Evolutionary conservation across 2,113 vertebrate species (phyloP), one percentile per base, ranked within the genome.

Genomic region (Coptodon bakossiorum): DNA sequence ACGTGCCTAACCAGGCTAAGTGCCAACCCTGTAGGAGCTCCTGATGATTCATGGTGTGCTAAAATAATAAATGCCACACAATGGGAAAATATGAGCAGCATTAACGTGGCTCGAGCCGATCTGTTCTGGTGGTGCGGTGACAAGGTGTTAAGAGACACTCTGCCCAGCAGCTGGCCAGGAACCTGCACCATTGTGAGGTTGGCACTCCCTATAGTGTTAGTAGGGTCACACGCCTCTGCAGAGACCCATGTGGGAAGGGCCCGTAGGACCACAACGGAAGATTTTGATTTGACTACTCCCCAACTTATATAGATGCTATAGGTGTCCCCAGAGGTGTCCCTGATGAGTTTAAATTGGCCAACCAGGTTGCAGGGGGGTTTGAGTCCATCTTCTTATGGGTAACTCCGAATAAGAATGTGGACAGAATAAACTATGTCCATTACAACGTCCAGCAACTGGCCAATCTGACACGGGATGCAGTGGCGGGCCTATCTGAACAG

Each of bases 391-490:
- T 52, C 7, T 9, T 19, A 52, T 52, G 48, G 17, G 17, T 52
- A 17, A 52, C 17, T 19, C 17, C 0, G 0, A 52, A 52, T 19
- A 52, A 52, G 17, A 52, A 52, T 19, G 0, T 9, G 7, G 48
- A 52, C 1, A 50, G 48, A 50, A 50, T 50, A 0, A 50, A 5
- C 0, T 52, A 8, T 3, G 7, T 5, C 0, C 7, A 52, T 52
- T 52, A 52, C 7, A 52, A 52, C 0, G 2, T 52, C 16, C 48
- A 52, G 0, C 4, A 7, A 9, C 16, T 52, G 48, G 48, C 48
- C 16, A 52, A 9, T 19, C 16, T 50, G 48, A 50, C 16, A 17
- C 2, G 48, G 14, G 7, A 50, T 50, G 48, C 16, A 8, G 48
- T 50, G 16, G 48, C 0, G 4, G 48, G 7, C 16, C 7, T 8